Percentiles rank a stretch among this genome's conserved stretches.
Evolutionary conservation across 2,888 invertebrate species (phyloP).

Genomic region (Aspidapion aeneum): DNA sequence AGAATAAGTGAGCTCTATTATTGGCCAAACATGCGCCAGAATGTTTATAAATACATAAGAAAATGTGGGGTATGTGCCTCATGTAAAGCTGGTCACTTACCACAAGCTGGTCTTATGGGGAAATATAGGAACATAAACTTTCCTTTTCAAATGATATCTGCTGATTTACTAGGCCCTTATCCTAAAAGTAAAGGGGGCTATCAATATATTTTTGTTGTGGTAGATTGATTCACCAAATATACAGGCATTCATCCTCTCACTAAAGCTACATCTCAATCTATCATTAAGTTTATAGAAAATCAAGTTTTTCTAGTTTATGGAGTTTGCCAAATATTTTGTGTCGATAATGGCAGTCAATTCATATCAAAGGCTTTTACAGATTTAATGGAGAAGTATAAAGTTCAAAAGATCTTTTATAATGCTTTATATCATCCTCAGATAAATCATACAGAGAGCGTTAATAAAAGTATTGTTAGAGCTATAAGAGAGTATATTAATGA

Average conservation of each 20-base stretch:
- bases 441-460: neutral
- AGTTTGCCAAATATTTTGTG: neutral
- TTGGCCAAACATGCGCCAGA: constrained; percentile 16
- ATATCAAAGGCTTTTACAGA: neutral
- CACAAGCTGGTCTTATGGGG: constrained; percentile 23
- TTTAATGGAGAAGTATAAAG: neutral
- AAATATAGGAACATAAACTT: constrained; percentile 13
- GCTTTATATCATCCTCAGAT: constrained; percentile 1
- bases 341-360: neutral
- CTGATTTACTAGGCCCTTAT: constrained; percentile 25
- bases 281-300: neutral
- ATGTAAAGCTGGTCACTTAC: constrained; percentile 19
- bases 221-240: constrained; percentile 1
- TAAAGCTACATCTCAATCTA: neutral
- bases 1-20: constrained; percentile 25
- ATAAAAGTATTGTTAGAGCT: neutral
- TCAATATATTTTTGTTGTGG: neutral
- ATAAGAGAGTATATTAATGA: neutral
- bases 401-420: neutral
- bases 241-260: neutral
- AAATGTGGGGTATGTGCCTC: constrained; percentile 21
- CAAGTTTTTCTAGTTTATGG: neutral
- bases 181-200: constrained; percentile 16
- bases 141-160: constrained; percentile 21
- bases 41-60: constrained; percentile 19